Evolutionary conservation across 2,113 vertebrate genomes (phyloP).

Genomic region (Amblyopsis rosae): DNA sequence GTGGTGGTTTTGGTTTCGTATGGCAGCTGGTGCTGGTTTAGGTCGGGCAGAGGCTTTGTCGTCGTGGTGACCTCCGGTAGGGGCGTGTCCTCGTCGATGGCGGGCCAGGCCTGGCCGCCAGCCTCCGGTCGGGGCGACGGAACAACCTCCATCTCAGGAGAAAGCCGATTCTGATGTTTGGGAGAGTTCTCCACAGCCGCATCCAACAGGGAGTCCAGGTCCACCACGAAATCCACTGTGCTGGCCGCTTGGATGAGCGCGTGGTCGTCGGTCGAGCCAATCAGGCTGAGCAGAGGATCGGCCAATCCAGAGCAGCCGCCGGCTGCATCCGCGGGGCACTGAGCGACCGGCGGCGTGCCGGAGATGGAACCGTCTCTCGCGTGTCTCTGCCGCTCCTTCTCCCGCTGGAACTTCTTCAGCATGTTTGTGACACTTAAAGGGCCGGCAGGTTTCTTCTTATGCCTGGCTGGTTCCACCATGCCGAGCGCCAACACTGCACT

Average conservation of each 20-base stretch:
- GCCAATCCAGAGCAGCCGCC: constrained; percentile 46
- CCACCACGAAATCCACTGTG: constrained; percentile 84
- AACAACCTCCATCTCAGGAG: constrained; percentile 20
- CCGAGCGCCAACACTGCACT: constrained; percentile 67
- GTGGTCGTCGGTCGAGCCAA: constrained; percentile 81
- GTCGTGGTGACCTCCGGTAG: neutral
- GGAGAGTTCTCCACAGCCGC: constrained; percentile 52
- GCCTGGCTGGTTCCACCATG: constrained; percentile 52
- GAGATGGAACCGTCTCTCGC: neutral
- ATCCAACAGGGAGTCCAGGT: constrained; percentile 83
- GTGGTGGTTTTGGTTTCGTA: constrained; percentile 1
- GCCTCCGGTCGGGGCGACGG: neutral
- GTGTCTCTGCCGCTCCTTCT: constrained; percentile 75
- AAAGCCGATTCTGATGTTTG: constrained; percentile 3
- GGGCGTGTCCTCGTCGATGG: neutral
- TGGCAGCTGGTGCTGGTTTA: constrained; percentile 13
- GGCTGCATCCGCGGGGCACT: constrained; percentile 55
- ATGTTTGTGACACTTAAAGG: constrained; percentile 86
- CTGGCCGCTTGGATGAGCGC: constrained; percentile 87
- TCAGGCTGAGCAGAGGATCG: constrained; percentile 83
- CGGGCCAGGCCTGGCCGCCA: neutral
- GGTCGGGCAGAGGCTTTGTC: neutral
- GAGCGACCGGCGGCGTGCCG: neutral
- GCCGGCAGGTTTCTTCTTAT: constrained; percentile 76
- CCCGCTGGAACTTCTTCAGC: constrained; percentile 90